Conservation (phyloP, 2,113 vertebrate genomes). For the Nyctereutes procyonoides region DNA sequence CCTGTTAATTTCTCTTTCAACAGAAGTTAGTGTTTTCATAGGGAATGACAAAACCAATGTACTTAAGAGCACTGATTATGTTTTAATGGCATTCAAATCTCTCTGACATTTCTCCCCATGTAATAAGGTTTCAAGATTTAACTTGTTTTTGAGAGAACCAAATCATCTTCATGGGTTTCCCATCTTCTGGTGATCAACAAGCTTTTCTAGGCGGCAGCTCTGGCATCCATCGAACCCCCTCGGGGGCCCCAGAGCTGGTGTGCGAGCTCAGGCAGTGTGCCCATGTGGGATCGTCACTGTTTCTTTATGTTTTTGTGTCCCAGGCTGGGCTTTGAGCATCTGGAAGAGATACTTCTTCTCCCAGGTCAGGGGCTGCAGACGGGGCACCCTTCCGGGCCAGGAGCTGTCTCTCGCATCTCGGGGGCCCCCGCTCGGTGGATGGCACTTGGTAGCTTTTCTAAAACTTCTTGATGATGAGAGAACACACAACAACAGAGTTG, state of each 20-base stretch:
- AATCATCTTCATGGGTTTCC: not conserved
- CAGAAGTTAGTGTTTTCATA: slow-evolving; percentile 2
- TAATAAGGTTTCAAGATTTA: not conserved
- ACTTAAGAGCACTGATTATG: not conserved
- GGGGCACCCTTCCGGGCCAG: not conserved
- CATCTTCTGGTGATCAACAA: not conserved
- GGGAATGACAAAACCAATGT: not conserved
- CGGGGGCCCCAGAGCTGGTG: not conserved
- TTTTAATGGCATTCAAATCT: slow-evolving; percentile 32
- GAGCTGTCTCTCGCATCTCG: not conserved
- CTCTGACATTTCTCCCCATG: not conserved
- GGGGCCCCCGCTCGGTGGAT: not conserved
- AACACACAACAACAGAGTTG: not conserved
- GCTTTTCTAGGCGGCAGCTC: not conserved
- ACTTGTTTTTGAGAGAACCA: slow-evolving; percentile 28
- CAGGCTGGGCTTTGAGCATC: not conserved
- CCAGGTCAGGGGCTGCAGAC: not conserved
- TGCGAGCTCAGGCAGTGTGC: rapidly evolving
- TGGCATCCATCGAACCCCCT: rapidly evolving
- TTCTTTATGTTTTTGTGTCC: not conserved
- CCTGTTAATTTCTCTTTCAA: not conserved
- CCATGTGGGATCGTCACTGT: rapidly evolving
- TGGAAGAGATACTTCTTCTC: not conserved
- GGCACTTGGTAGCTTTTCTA: not conserved
- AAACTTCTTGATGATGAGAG: not conserved